A percentile compares a stretch with the other conserved stretches of the same genome.
These are phyloP conservation scores for Stomatorhinus ivindoensis DNA, from an alignment of 2,113 vertebrate species.

Conservation along the genomic window DNA sequence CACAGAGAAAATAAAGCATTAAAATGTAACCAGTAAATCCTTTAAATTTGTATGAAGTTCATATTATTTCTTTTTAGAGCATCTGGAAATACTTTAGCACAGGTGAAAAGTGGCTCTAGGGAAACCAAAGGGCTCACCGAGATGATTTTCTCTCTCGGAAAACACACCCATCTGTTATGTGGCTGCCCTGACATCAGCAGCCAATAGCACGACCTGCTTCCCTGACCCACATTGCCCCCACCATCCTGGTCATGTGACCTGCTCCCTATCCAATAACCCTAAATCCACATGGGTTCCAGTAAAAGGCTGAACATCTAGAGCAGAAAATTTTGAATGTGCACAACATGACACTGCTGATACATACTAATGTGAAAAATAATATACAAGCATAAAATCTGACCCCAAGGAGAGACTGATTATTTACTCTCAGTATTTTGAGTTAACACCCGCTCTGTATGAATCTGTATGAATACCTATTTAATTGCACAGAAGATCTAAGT, in stretches of 20 bases:
- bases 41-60: background rate
- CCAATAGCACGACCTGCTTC: slow-evolving; percentile 17
- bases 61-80: background rate
- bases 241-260: background rate
- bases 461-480: background rate
- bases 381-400: background rate
- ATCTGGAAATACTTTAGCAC: background rate
- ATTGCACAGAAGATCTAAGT: background rate
- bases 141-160: background rate
- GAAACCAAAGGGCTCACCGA: background rate
- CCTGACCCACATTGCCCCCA: slow-evolving; percentile 31
- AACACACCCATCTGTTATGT: slow-evolving; percentile 54
- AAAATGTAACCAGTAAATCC: background rate
- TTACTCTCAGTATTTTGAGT: background rate
- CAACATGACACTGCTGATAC: background rate
- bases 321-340: background rate
- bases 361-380: background rate
- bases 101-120: background rate
- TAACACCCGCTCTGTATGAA: background rate
- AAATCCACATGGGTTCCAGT: background rate
- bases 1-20: background rate
- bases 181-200: slow-evolving; percentile 40
- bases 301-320: background rate
- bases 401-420: background rate
- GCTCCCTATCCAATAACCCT: background rate